Evolutionary conservation across 2,888 invertebrate genomes (phyloP).

Genomic region (Drosophila diplacantha): DNA sequence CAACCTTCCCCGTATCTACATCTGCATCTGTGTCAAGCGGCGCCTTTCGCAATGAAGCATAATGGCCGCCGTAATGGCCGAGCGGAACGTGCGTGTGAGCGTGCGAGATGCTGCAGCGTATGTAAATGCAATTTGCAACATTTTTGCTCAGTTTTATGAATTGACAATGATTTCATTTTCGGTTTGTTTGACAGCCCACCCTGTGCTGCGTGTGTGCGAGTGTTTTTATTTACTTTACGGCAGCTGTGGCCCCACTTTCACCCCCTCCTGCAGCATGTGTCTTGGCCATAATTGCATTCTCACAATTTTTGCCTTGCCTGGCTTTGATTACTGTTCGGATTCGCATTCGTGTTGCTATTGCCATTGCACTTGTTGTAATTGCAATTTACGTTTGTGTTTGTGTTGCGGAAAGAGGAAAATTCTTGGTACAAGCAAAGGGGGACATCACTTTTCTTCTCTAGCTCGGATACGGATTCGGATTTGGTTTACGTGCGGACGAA

Average conservation of each 20-base stretch:
- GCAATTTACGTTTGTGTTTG: slow-evolving; percentile 53
- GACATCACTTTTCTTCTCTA: slow-evolving; percentile 47
- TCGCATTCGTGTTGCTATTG: slow-evolving; percentile 36
- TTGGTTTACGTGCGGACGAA: slow-evolving; percentile 48
- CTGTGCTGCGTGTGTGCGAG: slow-evolving; percentile 32
- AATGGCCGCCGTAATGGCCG: slow-evolving; percentile 59
- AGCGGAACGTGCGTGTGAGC: slow-evolving; percentile 20
- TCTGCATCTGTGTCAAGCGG: slow-evolving; percentile 52
- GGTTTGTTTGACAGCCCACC: slow-evolving; percentile 60
- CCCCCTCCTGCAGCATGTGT: background rate
- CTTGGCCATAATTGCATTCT: slow-evolving; percentile 66
- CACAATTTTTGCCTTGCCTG: slow-evolving; percentile 46
- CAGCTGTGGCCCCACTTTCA: background rate
- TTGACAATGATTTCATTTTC: slow-evolving; percentile 72
- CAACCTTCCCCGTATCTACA: slow-evolving; percentile 20
- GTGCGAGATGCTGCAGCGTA: slow-evolving; percentile 44
- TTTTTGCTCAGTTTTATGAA: slow-evolving; percentile 68
- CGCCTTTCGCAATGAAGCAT: slow-evolving; percentile 63
- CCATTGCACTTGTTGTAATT: slow-evolving; percentile 64
- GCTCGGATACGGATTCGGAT: slow-evolving; percentile 21
- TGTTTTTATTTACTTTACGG: slow-evolving; percentile 51
- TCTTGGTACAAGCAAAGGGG: background rate
- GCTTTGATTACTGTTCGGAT: slow-evolving; percentile 60
- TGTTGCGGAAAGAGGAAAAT: background rate
- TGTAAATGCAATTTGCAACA: slow-evolving; percentile 70